Evolutionary conservation across 35 echinoderm and acorn worm genomes (phyloP).

Genomic region (Amphiura filiformis): DNA sequence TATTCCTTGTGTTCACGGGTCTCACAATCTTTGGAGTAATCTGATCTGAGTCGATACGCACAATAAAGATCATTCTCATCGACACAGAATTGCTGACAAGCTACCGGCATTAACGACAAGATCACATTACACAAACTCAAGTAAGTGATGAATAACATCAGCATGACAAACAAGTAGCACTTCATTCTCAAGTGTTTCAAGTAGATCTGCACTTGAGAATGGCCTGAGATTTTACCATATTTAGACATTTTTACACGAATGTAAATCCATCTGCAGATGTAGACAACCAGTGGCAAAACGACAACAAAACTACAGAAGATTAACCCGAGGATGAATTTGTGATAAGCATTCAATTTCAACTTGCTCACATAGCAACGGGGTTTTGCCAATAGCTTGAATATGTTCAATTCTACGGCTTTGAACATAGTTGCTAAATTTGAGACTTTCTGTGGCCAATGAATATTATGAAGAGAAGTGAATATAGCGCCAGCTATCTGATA

Average conservation of each 20-base stretch:
- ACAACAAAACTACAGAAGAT: background rate
- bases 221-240: background rate
- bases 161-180: conserved; percentile 24
- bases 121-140: conserved; percentile 40
- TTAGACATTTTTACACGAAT: background rate
- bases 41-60: conserved; percentile 21
- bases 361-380: conserved; percentile 6
- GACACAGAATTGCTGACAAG: conserved; percentile 25
- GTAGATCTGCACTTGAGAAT: background rate
- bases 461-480: conserved; percentile 34
- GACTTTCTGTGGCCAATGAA: conserved; percentile 14
- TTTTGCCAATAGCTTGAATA: conserved; percentile 17
- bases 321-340: conserved; percentile 3
- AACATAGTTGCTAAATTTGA: background rate
- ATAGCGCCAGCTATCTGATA: conserved; percentile 54
- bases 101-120: conserved; percentile 21
- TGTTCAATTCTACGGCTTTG: conserved; percentile 9
- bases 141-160: conserved; percentile 43
- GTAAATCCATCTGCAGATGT: background rate
- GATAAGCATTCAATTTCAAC: background rate
- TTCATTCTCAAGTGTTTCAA: conserved; percentile 1
- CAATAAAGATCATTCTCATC: background rate
- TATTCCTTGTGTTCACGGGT: background rate
- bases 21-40: conserved; percentile 37
- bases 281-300: background rate